Evolutionary conservation across 2,888 invertebrate species (phyloP).

Genomic region (Sturmia bella): DNA sequence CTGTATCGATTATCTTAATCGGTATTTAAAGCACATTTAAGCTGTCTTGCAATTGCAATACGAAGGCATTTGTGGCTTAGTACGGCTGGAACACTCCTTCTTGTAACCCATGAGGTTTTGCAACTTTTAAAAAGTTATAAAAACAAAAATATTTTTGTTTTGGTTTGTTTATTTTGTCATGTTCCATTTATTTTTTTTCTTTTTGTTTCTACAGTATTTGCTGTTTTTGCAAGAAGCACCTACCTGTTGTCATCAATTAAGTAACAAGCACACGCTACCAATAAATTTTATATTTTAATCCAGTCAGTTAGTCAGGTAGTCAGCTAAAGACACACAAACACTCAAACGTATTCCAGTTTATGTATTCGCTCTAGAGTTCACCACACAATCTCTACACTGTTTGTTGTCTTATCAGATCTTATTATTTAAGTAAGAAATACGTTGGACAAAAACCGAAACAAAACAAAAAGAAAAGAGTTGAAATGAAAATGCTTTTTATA

Average conservation of each 20-base stretch:
- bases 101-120: conserved; percentile 10
- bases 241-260: conserved; percentile 81
- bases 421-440: conserved; percentile 57
- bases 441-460: not conserved
- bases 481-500: conserved; percentile 53
- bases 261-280: conserved; percentile 80
- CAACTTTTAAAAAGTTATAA: conserved; percentile 10
- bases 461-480: conserved; percentile 21
- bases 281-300: conserved; percentile 74
- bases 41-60: not conserved
- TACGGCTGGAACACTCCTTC: conserved; percentile 11
- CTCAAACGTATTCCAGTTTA: conserved; percentile 28
- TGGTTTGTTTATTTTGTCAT: conserved; percentile 34
- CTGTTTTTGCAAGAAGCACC: conserved; percentile 75
- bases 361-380: conserved; percentile 23
- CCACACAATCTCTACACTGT: conserved; percentile 44
- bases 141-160: not conserved
- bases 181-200: conserved; percentile 26
- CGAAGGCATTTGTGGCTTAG: not conserved
- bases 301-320: conserved; percentile 52
- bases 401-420: conserved; percentile 66
- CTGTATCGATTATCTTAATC: not conserved
- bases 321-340: conserved; percentile 27
- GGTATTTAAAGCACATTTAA: not conserved
- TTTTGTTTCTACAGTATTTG: conserved; percentile 3